Evolutionary conservation across 2,888 invertebrate genomes (phyloP).

Genomic region (Chrysolina americana): DNA sequence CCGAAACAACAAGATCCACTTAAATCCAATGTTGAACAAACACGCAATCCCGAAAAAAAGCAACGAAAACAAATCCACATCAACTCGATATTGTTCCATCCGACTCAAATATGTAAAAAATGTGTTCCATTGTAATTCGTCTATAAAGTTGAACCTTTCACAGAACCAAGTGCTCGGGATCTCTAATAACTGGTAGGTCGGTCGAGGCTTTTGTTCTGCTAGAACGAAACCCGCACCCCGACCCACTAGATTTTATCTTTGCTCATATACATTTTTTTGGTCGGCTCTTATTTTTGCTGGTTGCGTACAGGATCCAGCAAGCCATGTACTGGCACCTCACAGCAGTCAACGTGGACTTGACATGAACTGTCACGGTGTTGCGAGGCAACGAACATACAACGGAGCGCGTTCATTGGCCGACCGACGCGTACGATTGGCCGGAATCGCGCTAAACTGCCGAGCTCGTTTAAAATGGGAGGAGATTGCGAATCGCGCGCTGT

Average conservation of each 20-base stretch:
- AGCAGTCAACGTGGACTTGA: conserved; percentile 69
- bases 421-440: conserved; percentile 53
- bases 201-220: conserved; percentile 68
- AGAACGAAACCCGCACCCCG: conserved; percentile 66
- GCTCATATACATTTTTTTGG: conserved; percentile 68
- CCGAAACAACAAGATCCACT: conserved; percentile 9
- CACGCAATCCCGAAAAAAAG: conserved; percentile 14
- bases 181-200: conserved; percentile 68
- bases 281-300: conserved; percentile 70
- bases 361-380: conserved; percentile 59
- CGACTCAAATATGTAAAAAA: conserved; percentile 58
- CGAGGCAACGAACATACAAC: conserved; percentile 63
- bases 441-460: conserved; percentile 52
- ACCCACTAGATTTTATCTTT: conserved; percentile 70
- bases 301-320: conserved; percentile 69
- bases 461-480: conserved; percentile 66
- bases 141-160: conserved; percentile 67
- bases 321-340: conserved; percentile 70
- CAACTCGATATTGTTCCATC: conserved; percentile 49
- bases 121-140: conserved; percentile 66
- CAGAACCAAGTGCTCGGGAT: conserved; percentile 63
- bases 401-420: conserved; percentile 60
- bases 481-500: conserved; percentile 41
- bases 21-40: conserved; percentile 18
- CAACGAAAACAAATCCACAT: conserved; percentile 43